Percentiles rank a stretch among this genome's conserved stretches.
phyloP scores from a whole-genome alignment of 2,113 vertebrate genomes.

The Nothobranchius furzeri region DNA sequence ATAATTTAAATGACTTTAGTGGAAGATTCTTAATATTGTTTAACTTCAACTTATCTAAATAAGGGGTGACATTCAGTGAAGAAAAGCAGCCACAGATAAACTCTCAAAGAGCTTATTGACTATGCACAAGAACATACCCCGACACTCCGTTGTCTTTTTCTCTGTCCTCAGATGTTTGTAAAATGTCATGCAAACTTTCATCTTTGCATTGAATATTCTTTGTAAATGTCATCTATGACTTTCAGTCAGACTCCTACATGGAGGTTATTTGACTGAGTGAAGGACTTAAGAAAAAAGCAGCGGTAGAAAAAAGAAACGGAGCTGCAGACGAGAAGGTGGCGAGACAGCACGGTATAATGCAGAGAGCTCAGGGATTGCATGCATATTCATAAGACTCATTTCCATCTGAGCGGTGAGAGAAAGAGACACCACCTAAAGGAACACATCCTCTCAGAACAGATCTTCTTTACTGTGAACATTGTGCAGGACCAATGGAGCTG shows the following conservation, averaged over 20 bases:
- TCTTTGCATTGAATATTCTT: constrained; percentile 55
- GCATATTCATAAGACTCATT: constrained; percentile 69
- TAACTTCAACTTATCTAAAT: not conserved
- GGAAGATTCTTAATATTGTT: no score
- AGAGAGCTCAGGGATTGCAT: constrained; percentile 49
- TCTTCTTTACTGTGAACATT: constrained; percentile 47
- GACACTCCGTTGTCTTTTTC: constrained; percentile 29
- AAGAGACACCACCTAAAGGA: constrained; percentile 30
- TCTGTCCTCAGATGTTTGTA: constrained; percentile 42
- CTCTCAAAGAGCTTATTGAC: constrained; percentile 7
- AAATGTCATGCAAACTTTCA: constrained; percentile 53
- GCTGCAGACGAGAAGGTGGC: constrained; percentile 32
- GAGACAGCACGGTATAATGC: constrained; percentile 46
- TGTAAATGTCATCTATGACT: constrained; percentile 44
- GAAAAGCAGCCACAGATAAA: constrained; percentile 5
- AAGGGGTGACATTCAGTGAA: no score
- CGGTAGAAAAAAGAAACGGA: constrained; percentile 33
- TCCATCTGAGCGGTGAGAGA: constrained; percentile 58
- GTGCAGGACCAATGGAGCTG: constrained; percentile 38
- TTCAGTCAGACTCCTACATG: constrained; percentile 35
- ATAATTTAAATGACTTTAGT: no score
- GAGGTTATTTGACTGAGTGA: constrained; percentile 44
- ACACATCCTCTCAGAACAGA: constrained; percentile 28
- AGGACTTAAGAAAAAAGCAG: constrained; percentile 20
- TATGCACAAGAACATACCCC: constrained; percentile 17